Evolutionary conservation across 2,888 invertebrate genomes (phyloP).

Genomic region (Dyspetes luteomarginatus): DNA sequence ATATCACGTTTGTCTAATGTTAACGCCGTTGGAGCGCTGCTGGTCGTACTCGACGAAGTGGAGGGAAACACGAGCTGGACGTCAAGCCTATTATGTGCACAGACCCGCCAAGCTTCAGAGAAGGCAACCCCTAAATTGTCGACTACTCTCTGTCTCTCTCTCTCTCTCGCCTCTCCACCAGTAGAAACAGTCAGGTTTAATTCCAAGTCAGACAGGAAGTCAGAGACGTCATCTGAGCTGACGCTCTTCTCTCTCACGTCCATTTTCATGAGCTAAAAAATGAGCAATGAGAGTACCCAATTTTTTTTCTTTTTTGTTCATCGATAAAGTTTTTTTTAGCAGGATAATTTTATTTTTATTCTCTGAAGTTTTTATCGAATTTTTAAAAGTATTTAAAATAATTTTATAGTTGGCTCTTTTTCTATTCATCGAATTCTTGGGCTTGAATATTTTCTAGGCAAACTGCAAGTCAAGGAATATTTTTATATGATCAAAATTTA

Average conservation of each 20-base stretch:
- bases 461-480: no score
- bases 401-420: no score
- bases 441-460: no score
- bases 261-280: constrained; percentile 3
- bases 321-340: no score
- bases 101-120: constrained; percentile 37
- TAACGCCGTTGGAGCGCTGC: constrained; percentile 29
- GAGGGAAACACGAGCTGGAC: constrained; percentile 62
- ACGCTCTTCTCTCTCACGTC: constrained; percentile 25
- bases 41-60: constrained; percentile 50
- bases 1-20: constrained; percentile 62
- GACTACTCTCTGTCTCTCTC: constrained; percentile 20
- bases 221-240: constrained; percentile 25
- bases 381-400: no score
- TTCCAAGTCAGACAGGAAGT: constrained; percentile 47
- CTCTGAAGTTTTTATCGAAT: no score
- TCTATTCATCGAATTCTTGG: no score
- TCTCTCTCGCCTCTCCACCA: constrained; percentile 10
- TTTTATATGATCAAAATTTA: no score
- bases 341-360: no score
- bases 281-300: background rate
- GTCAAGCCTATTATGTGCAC: constrained; percentile 60
- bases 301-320: background rate
- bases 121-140: constrained; percentile 59
- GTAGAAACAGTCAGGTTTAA: constrained; percentile 61